These are phyloP conservation scores for Lepidocyrtoides sp. DNA, from an alignment of 2,888 invertebrate species.

Conservation along the genomic window DNA sequence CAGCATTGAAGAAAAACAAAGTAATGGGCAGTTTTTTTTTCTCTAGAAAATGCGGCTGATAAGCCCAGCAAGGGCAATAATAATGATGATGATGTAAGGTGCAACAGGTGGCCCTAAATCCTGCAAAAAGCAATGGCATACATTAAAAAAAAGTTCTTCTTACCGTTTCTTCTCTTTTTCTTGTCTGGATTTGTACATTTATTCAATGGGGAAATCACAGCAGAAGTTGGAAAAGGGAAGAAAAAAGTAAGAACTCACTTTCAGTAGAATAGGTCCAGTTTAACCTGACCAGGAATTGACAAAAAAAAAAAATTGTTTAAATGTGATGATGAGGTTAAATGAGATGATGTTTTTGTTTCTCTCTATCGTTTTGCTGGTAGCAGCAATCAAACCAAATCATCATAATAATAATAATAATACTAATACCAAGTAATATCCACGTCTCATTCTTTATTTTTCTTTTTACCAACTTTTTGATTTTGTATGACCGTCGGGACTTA, in stretches of 20 bases:
- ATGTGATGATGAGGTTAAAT: slow-evolving; percentile 34
- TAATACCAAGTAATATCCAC: slow-evolving; percentile 17
- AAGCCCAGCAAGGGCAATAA: not conserved
- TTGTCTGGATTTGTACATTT: slow-evolving; percentile 9
- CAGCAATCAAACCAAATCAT: slow-evolving; percentile 50
- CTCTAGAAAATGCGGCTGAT: not conserved
- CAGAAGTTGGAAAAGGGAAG: slow-evolving; percentile 59
- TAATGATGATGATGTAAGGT: slow-evolving; percentile 21
- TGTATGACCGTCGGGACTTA: slow-evolving; percentile 70
- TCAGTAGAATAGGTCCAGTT: slow-evolving; percentile 77
- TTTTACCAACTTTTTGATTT: slow-evolving; percentile 36
- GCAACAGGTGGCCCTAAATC: slow-evolving; percentile 79
- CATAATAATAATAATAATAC: slow-evolving; percentile 57
- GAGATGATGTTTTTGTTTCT: slow-evolving; percentile 26
- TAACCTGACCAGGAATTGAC: slow-evolving; percentile 80
- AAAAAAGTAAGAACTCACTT: not conserved
- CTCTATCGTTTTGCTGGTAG: slow-evolving; percentile 42
- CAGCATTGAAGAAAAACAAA: slow-evolving; percentile 37
- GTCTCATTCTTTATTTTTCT: slow-evolving; percentile 45
- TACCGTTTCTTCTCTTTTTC: not conserved
- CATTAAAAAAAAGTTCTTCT: slow-evolving; percentile 42
- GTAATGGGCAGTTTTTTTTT: slow-evolving; percentile 61
- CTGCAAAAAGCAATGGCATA: slow-evolving; percentile 39
- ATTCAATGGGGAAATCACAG: slow-evolving; percentile 70
- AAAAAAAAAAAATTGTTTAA: slow-evolving; percentile 75